Conservation (phyloP, 2,797 vertebrate genomes). For the Pseudomugil tenellus region DNA sequence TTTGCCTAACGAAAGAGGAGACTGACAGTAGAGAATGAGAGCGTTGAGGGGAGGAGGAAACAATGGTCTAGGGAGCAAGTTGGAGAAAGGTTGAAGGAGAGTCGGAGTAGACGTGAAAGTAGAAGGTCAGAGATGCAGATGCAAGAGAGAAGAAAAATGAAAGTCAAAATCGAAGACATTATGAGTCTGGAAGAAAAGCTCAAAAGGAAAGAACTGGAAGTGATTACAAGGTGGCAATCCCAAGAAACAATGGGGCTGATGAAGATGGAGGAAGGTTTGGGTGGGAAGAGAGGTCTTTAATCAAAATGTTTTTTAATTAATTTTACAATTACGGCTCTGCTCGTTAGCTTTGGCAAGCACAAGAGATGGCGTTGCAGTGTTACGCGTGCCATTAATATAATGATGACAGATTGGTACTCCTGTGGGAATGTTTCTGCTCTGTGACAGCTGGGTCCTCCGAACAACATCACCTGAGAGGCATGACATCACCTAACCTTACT, state of each 20-base stretch:
- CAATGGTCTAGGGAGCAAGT: constrained; percentile 29
- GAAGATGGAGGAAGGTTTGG: constrained; percentile 67
- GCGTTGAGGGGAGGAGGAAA: constrained; percentile 56
- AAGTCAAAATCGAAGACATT: constrained; percentile 18
- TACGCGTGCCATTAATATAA: constrained; percentile 80
- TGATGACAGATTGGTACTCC: constrained; percentile 82
- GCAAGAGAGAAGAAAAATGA: constrained; percentile 20
- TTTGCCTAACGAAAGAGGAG: constrained; percentile 69
- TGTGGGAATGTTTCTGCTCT: constrained; percentile 66
- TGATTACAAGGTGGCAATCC: constrained; percentile 20
- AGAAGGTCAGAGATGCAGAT: constrained; percentile 51
- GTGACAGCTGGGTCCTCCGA: constrained; percentile 73
- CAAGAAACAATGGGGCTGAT: constrained; percentile 50
- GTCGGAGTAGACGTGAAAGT: constrained; percentile 30
- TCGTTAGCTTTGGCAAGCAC: constrained; percentile 81
- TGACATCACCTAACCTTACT: constrained; percentile 74
- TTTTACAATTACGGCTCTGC: constrained; percentile 82
- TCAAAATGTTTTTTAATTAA: constrained; percentile 86
- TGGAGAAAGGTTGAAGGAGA: constrained; percentile 48
- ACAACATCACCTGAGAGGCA: constrained; percentile 71
- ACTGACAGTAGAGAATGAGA: constrained; percentile 59
- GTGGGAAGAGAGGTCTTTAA: constrained; percentile 79
- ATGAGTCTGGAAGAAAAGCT: constrained; percentile 11
- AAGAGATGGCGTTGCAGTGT: constrained; percentile 79
- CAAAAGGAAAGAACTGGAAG: constrained; percentile 20